Evolutionary conservation across 1,140 invertebrate species (phyloP), one percentile per base, ranked within the genome.

Genomic region (Polyergus mexicanus): DNA sequence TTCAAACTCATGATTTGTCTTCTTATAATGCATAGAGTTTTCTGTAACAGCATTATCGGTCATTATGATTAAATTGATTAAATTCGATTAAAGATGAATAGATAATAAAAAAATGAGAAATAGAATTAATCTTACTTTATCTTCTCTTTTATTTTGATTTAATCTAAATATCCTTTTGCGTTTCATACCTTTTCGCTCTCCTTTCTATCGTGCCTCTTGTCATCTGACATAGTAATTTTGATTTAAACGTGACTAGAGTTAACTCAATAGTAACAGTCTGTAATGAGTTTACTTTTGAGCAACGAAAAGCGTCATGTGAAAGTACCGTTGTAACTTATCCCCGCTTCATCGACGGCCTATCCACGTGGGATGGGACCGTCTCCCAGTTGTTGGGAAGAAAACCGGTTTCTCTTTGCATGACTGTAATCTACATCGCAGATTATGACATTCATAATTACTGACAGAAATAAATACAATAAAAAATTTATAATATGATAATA

Each of bases 1-100:
- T 93, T 94, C n/a, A 90, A 74, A 38, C 85, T 88, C 19, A 92
- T 80, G 28, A 93, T 71, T 63, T 76, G 41, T 19, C 7, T 47
- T 13, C 41, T 32, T 1, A 86, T 44, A 5, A 19, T 56, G 38
- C 4, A 44, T 56, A 10, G 5, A 58, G 19, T 2, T 80, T 66
- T 47, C 72, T 90, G 63, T 32, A 68, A 85, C 22, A 63, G 22
- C 3, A 13, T 75, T 54, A 0, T 75, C 1, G 1, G 1, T 60
- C 16, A 11, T 51, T 51, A 51, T 51, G 22, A 25, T n/a, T 22
- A 41, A 8, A 66, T 47, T 44, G 25, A 16, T 13, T 38, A 35
- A 19, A n/a, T 47, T 2, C 7, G 8, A 7, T 84, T 77, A 35
- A 19, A 41, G 66, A 58, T 54, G 16, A 51, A 51, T 8, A n/a